phyloP scores from a whole-genome alignment of 2,113 vertebrate genomes.

The Cyprinodon brontotheroides region DNA sequence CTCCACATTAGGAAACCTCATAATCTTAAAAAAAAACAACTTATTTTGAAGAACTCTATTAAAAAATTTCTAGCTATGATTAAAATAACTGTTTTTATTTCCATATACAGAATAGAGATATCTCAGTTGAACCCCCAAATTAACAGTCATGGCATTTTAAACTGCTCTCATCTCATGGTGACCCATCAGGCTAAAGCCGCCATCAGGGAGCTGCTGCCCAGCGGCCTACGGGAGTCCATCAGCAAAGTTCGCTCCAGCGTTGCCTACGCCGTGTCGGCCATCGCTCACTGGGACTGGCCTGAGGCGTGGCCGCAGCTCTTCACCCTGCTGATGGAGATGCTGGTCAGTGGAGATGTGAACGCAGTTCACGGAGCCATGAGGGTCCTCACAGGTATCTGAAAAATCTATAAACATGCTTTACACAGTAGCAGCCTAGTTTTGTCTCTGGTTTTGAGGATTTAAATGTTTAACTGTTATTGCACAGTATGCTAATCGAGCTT shows the following conservation, averaged over 20 bases:
- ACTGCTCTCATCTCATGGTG: neutral
- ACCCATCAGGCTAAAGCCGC: slow-evolving; percentile 88
- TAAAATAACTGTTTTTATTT: no score
- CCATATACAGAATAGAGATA: no score
- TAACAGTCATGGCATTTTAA: no score
- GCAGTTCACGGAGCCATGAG: slow-evolving; percentile 98
- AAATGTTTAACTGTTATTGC: neutral
- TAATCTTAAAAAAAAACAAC: no score
- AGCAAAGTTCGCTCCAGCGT: slow-evolving; percentile 98
- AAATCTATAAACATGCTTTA: neutral
- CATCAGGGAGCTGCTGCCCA: slow-evolving; percentile 92
- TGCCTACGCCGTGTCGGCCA: slow-evolving; percentile 96
- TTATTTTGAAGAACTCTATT: no score
- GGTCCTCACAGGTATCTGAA: slow-evolving; percentile 90
- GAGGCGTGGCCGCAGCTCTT: slow-evolving; percentile 98
- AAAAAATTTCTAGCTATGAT: no score
- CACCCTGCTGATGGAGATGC: slow-evolving; percentile 96
- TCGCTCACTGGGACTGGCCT: slow-evolving; percentile 99
- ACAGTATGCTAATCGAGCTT: neutral
- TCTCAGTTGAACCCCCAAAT: no score
- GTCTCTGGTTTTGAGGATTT: neutral
- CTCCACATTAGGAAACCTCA: no score
- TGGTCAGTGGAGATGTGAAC: slow-evolving; percentile 93
- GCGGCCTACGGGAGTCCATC: slow-evolving; percentile 92
- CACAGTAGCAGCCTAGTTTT: neutral